Evolutionary conservation across 2,888 invertebrate species (phyloP), one percentile per base, ranked within the genome.

Genomic region (Liopterus haemorrhoidalis): DNA sequence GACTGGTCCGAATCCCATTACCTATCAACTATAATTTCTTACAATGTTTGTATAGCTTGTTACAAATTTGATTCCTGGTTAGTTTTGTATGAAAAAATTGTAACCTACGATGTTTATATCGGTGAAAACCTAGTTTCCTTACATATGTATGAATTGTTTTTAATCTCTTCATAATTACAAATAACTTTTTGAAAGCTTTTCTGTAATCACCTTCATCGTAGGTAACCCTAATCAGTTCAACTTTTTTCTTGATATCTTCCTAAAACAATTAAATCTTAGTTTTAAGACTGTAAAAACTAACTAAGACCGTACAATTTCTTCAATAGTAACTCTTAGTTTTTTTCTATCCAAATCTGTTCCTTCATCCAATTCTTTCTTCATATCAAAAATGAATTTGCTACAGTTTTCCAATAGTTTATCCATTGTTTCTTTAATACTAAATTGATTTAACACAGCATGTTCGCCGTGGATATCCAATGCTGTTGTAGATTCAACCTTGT

Each of bases 371-470:
- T 53, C 54, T 36, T 63, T 55, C 37, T 66, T 52, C 41, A 65
- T 61, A 39, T 69, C 64, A 25, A 71, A 54, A 56, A 70, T n/a
- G n/a, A n/a, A 72, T 30, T 64, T 66, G 30, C 54, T 59, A 52
- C 66, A 65, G 54, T 62, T 48, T 42, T 49, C 41, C 51, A 56
- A 58, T 54, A 66, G 49, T 30, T 45, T 53, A 27, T 66, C 65
- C 24, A 68, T 58, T 30, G 62, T 57, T 12, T 65, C 63, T 39
- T 65, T 61, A 37, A 70, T 61, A 22, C 54, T 52, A 3, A 54
- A 54, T 47, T 65, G 60, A 22, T 67, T 59, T 28, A 57, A 46
- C 4, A 47, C 33, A 33, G 53, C 55, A 5, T 50, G 32, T 15
- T 46, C 37, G 40, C 28, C 22, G 42, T 51, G 24, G 27, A 63